A percentile compares a stretch with the other conserved stretches of the same genome.
phyloP scores from a whole-genome alignment of 1,140 invertebrate genomes.

The Drosophila suzukii region DNA sequence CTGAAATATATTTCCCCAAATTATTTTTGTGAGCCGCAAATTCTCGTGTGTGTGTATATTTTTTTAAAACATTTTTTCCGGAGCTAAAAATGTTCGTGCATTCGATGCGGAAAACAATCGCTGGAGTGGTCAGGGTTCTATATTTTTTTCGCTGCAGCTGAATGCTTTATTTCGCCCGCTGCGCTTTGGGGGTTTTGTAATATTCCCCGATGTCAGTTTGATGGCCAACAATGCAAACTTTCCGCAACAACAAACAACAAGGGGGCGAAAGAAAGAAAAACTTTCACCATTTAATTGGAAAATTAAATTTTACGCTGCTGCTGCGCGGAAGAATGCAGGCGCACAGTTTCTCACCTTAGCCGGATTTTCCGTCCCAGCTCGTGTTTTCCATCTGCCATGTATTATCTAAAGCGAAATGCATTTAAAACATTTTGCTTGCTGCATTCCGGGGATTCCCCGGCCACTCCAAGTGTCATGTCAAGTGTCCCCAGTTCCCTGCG shows the following conservation, averaged over 20 bases:
- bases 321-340: conserved; percentile 44
- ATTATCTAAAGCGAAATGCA: conserved; percentile 61
- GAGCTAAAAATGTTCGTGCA: conserved; percentile 54
- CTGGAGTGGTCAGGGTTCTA: conserved; percentile 18
- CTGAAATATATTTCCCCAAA: conserved; percentile 2
- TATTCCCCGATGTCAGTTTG: conserved; percentile 79
- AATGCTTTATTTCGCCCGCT: conserved; percentile 48
- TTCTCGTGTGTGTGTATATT: neutral
- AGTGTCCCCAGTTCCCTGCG: conserved; percentile 25
- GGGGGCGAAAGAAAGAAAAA: conserved; percentile 3
- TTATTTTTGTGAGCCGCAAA: neutral
- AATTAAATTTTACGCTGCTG: conserved; percentile 75
- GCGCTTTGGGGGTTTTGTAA: conserved; percentile 70
- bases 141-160: conserved; percentile 36
- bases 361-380: neutral
- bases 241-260: conserved; percentile 29
- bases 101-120: conserved; percentile 70
- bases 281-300: conserved; percentile 76
- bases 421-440: conserved; percentile 60
- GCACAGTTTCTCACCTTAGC: conserved; percentile 37
- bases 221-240: conserved; percentile 57
- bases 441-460: conserved; percentile 35
- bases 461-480: conserved; percentile 62
- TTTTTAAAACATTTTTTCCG: conserved; percentile 38
- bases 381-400: conserved; percentile 33